Conservation (phyloP, 2,113 vertebrate genomes). For the Epinephelus cyanopodus region DNA sequence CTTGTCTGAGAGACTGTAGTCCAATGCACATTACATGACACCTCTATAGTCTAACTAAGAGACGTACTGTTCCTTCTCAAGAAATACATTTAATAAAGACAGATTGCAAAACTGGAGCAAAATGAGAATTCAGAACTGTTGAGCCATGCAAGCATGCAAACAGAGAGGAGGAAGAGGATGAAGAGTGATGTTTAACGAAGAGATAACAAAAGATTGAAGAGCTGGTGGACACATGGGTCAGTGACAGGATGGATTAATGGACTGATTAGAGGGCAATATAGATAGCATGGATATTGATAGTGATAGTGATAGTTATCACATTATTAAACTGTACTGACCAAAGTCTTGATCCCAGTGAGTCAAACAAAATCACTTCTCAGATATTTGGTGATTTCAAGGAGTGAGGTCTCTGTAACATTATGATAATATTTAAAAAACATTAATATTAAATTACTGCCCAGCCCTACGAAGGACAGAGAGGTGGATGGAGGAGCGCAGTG, state of each 20-base stretch:
- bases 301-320: neutral
- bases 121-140: neutral
- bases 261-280: constrained; percentile 43
- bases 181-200: neutral
- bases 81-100: rapidly evolving
- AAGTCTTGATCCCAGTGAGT: neutral
- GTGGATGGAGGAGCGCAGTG: constrained; percentile 50
- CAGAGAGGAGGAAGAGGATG: neutral
- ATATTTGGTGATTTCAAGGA: too few species aligned
- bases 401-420: neutral
- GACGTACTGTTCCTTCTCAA: neutral
- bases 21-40: neutral
- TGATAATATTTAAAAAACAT: neutral
- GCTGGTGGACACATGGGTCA: neutral
- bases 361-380: too few species aligned
- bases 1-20: neutral
- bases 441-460: constrained; percentile 28
- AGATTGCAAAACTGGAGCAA: neutral
- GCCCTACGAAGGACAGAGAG: neutral
- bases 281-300: neutral
- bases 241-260: constrained; percentile 13
- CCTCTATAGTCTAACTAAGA: neutral
- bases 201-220: constrained; percentile 24
- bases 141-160: neutral
- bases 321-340: neutral